phyloP scores from a whole-genome alignment of 2,888 invertebrate species.

The Achlya flavicornis region DNA sequence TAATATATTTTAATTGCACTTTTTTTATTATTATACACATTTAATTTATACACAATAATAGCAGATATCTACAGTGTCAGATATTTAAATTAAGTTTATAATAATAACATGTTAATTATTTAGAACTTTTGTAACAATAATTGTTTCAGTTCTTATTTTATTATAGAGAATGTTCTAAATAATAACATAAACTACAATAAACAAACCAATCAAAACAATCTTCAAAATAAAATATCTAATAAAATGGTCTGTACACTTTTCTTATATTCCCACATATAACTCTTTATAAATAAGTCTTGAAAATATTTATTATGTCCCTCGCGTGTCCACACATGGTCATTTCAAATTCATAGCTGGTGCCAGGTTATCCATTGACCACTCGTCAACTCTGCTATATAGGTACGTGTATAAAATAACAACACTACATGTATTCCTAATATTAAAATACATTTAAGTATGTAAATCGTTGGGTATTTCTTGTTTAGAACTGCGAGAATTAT shows the following conservation, averaged over 20 bases:
- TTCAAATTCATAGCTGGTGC: constrained; percentile 50
- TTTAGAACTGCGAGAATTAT: background rate
- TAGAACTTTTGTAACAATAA: no score
- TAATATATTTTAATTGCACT: no score
- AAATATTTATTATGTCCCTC: constrained; percentile 49
- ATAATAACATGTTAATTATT: no score
- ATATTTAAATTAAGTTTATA: no score
- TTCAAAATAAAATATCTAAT: background rate
- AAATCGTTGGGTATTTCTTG: background rate
- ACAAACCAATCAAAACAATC: no score
- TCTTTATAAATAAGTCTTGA: constrained; percentile 45
- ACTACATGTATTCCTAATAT: background rate
- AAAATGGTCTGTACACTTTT: constrained; percentile 20
- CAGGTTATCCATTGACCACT: constrained; percentile 16
- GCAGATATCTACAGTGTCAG: no score
- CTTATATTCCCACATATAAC: constrained; percentile 47
- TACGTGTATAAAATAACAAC: constrained; percentile 1
- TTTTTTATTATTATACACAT: no score
- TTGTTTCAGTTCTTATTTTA: no score
- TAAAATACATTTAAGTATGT: background rate
- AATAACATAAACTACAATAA: no score
- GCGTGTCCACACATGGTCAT: constrained; percentile 48
- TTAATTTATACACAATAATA: no score
- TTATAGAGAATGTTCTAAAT: no score
- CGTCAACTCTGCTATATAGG: constrained; percentile 26